A percentile compares a stretch with the other conserved stretches of the same genome.
These are phyloP conservation scores for Oryzias sinensis DNA, from an alignment of 2,797 vertebrate genomes.

Conservation along the genomic window DNA sequence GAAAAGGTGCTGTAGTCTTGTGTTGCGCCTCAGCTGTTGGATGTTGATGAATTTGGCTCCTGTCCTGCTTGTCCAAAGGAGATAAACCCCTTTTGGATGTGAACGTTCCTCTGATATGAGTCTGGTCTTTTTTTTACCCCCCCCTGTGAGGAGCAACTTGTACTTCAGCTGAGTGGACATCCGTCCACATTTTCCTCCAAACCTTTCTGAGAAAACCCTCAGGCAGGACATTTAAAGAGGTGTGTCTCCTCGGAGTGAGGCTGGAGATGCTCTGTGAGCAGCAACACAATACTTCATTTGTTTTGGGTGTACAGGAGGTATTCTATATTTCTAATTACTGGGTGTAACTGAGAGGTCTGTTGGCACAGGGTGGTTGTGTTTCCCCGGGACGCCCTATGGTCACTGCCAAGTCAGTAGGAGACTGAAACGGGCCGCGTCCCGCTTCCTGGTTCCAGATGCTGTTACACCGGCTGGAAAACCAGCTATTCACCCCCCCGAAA, in stretches of 20 bases:
- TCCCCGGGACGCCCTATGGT: constrained; percentile 26
- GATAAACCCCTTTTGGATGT: constrained; percentile 29
- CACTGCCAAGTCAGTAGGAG: constrained; percentile 24
- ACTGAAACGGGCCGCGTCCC: constrained; percentile 39
- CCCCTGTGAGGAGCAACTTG: not conserved
- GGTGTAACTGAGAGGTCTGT: constrained; percentile 52
- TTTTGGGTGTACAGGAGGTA: constrained; percentile 20
- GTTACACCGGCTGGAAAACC: constrained; percentile 14
- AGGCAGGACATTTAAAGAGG: constrained; percentile 11
- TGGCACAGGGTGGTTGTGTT: constrained; percentile 31
- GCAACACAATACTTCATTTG: constrained; percentile 25
- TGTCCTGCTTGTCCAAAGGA: constrained; percentile 39
- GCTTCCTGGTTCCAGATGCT: constrained; percentile 30
- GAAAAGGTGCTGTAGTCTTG: too few relatives aligned
- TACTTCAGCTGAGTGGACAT: constrained; percentile 16
- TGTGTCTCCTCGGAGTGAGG: constrained; percentile 2
- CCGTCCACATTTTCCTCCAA: constrained; percentile 10
- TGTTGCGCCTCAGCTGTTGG: too few relatives aligned
- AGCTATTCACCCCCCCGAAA: constrained; percentile 27
- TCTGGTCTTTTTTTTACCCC: too few relatives aligned
- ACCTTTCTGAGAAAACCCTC: constrained; percentile 16
- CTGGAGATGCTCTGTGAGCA: not conserved
- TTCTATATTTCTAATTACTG: constrained; percentile 47
- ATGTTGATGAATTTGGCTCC: constrained; percentile 31
- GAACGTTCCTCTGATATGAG: constrained; percentile 36